A percentile compares a stretch with the other conserved stretches of the same genome.
Conservation (phyloP, 2,113 vertebrate genomes). For the Pomatorhinus ruficollis region DNA sequence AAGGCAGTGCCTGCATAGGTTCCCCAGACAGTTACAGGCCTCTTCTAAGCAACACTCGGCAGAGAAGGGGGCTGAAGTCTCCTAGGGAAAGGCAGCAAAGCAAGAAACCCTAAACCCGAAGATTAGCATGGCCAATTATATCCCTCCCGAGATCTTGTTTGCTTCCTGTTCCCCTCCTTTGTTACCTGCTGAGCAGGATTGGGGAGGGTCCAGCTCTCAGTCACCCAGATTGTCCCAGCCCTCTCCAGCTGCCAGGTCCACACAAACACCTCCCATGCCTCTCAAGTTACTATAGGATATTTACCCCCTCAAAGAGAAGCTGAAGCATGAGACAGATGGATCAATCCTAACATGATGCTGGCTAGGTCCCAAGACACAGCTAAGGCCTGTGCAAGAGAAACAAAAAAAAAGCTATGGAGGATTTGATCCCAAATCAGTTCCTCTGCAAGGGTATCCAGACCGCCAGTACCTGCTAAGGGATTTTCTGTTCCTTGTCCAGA, state of each 20-base stretch:
- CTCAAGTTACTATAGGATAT: not conserved
- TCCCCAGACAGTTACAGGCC: not conserved
- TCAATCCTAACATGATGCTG: not conserved
- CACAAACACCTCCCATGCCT: not conserved
- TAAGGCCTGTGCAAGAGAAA: not conserved
- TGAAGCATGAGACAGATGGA: not conserved
- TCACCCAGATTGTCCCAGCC: not conserved
- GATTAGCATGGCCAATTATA: conserved; percentile 38
- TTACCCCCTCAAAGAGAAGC: not conserved
- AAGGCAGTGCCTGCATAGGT: not conserved
- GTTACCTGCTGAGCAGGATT: conserved; percentile 10
- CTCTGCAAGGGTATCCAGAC: not conserved
- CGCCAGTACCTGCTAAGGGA: not conserved
- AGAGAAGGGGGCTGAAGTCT: not conserved
- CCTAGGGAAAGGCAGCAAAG: conserved; percentile 15
- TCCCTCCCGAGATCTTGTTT: not conserved
- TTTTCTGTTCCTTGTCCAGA: not conserved
- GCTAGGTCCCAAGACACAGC: not conserved
- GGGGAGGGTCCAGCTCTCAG: not conserved
- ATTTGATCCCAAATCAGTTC: not conserved
- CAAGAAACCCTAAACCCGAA: conserved; percentile 41
- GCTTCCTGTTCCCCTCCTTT: conserved; percentile 44
- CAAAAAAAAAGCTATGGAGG: not conserved
- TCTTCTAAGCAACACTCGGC: not conserved
- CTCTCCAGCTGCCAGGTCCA: not conserved